Conservation (phyloP, 2,888 invertebrate genomes). For the Andrena minutula region DNA sequence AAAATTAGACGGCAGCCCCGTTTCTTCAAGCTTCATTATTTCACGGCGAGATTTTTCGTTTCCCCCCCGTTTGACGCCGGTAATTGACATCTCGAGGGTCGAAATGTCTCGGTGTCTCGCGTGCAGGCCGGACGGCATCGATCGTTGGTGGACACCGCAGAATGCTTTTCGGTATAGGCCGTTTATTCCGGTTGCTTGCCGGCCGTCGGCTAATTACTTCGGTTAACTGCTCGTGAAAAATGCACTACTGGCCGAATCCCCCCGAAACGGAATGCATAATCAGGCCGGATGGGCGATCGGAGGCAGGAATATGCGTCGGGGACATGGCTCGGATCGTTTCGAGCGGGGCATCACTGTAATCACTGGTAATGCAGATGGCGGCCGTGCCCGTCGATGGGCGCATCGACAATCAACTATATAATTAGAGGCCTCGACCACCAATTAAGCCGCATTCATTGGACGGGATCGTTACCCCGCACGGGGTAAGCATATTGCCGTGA, state of each 20-base stretch:
- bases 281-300: constrained; percentile 64
- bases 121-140: constrained; percentile 44
- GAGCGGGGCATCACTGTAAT: constrained; percentile 77
- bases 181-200: constrained; percentile 73
- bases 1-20: background rate
- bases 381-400: constrained; percentile 72
- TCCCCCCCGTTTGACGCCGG: constrained; percentile 13
- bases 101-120: constrained; percentile 13
- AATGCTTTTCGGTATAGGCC: constrained; percentile 60
- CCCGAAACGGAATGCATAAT: constrained; percentile 78
- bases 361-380: constrained; percentile 81
- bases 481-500: constrained; percentile 62
- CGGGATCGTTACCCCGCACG: constrained; percentile 44
- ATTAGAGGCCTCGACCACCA: constrained; percentile 78
- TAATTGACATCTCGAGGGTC: constrained; percentile 55
- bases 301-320: constrained; percentile 49
- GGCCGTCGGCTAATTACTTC: constrained; percentile 73
- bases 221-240: constrained; percentile 76
- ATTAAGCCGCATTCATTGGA: constrained; percentile 76
- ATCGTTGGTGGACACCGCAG: constrained; percentile 44
- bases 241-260: constrained; percentile 73
- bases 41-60: constrained; percentile 33
- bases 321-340: constrained; percentile 58
- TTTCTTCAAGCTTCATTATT: constrained; percentile 16
- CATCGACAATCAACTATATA: constrained; percentile 79